phyloP scores from a whole-genome alignment of 2,797 vertebrate genomes.

The Neosilurus mollespiculum region DNA sequence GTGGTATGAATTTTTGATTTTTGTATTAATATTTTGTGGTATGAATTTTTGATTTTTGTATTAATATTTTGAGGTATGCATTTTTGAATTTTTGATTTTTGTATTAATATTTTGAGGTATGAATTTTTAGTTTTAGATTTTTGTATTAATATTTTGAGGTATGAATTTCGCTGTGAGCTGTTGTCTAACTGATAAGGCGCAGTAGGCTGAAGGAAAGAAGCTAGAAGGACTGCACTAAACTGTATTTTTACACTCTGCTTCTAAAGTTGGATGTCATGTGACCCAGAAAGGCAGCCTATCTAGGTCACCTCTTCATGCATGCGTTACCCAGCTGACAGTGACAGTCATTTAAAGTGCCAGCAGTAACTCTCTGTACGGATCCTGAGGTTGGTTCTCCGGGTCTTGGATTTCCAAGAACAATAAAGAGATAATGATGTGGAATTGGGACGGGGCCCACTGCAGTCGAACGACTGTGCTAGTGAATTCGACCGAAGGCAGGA shows the following conservation, averaged over 20 bases:
- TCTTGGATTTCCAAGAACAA: background rate
- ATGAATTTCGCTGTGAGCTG: background rate
- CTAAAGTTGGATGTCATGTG: background rate
- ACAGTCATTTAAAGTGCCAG: background rate
- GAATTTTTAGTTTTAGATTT: no score
- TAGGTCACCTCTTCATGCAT: background rate
- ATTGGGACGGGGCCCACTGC: background rate
- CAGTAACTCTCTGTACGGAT: background rate
- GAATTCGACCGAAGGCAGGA: background rate
- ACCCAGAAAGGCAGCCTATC: slow-evolving; percentile 1
- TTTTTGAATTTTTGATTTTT: no score
- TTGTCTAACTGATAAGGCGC: background rate
- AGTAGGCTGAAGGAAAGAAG: background rate
- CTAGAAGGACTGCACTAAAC: background rate
- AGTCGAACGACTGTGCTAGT: background rate
- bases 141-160: no score
- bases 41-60: no score
- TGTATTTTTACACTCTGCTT: slow-evolving; percentile 1
- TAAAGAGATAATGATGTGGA: background rate
- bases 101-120: no score
- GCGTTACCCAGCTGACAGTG: background rate
- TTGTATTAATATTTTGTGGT: no score
- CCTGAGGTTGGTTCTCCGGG: no score
- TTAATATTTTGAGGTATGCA: no score
- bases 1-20: no score